Evolutionary conservation across 2,113 vertebrate species (phyloP), one percentile per base, ranked within the genome.

Genomic region (Oryzias curvinotus): DNA sequence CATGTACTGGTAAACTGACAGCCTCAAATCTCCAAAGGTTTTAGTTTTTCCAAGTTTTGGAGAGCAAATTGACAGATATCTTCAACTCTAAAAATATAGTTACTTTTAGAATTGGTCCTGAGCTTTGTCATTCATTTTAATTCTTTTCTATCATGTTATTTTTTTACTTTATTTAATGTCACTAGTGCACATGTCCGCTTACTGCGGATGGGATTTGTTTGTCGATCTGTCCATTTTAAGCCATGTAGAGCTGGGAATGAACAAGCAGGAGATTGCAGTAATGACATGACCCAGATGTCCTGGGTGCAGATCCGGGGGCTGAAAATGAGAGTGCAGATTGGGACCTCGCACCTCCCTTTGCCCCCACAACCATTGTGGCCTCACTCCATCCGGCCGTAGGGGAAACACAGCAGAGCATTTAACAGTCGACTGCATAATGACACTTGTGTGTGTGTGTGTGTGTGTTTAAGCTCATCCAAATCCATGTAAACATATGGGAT

Each of bases 291-390:
- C 87, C 85, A 89, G 83, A 88, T 89, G 87, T 85, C 86, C 74
- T 21, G 62, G 71, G 61, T 68, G 77, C 79, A 83, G 82, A 86
- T 86, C 75, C 74, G 64, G 62, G 45, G 80, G 70, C 81, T 87
- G 88, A 90, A 90, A 88, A 90, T 88, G 85, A 88, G 89, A 90
- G 86, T 88, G 82, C 60, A 85, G 77, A 77, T 85, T 68, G 77
- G 60, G 62, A 68, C 43, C 50, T 57, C 5, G 28, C 50, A 47
- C 82, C 53, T 26, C 60, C 56, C 25, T 17, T 41, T 48, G 16
- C 46, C 66, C 28, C 21, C 57, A 14, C 0, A 16, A 12, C 41
- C 36, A 12, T 36, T 36, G 36, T 36, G 36, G 36, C 36, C 6
- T 13, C 21, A 1, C 26, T 21, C 63, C 23, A 55, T 68, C 60